Percentiles rank a stretch among this genome's conserved stretches.
phyloP scores from a whole-genome alignment of 2,113 vertebrate species.

The Tychaedon coryphoeus region DNA sequence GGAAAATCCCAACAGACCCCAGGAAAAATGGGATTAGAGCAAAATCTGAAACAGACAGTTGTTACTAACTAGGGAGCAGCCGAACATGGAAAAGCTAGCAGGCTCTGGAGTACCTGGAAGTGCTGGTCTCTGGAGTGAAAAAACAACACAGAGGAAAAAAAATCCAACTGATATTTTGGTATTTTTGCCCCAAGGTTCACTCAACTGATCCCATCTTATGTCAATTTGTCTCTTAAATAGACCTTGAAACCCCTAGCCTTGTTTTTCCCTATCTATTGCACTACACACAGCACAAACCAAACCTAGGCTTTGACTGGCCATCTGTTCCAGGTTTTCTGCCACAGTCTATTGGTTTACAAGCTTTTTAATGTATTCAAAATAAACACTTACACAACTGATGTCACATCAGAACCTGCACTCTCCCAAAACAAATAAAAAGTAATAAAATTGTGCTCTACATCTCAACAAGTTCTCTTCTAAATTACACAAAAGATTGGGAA shows the following conservation, averaged over 20 bases:
- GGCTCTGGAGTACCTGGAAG: not conserved
- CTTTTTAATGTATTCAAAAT: not conserved
- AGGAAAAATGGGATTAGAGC: not conserved
- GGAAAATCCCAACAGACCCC: not conserved
- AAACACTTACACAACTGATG: not conserved
- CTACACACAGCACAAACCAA: not conserved
- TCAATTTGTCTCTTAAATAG: not conserved
- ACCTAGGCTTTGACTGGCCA: not conserved
- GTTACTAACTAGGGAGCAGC: not conserved
- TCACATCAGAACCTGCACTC: not conserved
- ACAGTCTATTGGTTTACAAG: not conserved
- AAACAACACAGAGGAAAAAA: not conserved
- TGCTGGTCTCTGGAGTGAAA: not conserved
- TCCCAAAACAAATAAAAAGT: not conserved
- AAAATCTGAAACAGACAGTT: not conserved
- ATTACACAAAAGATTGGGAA: not conserved
- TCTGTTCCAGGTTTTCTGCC: not conserved
- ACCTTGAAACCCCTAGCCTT: not conserved
- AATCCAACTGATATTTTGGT: not conserved
- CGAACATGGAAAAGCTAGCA: not conserved
- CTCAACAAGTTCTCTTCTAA: not conserved
- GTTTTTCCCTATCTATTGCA: not conserved
- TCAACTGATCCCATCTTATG: not conserved
- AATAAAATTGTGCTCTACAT: not conserved
- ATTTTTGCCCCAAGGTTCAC: not conserved